phyloP scores from a whole-genome alignment of 2,888 invertebrate species.

The Stenolophus ochropezus region DNA sequence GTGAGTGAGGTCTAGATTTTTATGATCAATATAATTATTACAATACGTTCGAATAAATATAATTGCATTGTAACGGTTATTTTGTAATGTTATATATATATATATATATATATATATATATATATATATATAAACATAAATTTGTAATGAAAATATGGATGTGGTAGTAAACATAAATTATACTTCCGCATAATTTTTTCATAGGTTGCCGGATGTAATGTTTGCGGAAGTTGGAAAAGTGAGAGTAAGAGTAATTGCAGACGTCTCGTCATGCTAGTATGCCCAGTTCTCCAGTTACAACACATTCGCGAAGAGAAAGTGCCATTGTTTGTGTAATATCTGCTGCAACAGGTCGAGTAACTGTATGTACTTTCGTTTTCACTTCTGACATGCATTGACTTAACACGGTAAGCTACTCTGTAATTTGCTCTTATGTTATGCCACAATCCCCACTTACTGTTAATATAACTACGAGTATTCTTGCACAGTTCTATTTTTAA shows the following conservation, averaged over 20 bases:
- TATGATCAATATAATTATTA: no score
- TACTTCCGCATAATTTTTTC: neutral
- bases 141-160: no score
- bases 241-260: constrained; percentile 36
- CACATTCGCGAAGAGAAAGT: constrained; percentile 52
- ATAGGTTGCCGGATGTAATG: neutral
- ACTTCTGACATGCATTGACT: constrained; percentile 34
- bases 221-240: constrained; percentile 27
- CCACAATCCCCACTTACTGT: neutral
- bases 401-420: constrained; percentile 36
- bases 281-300: constrained; percentile 32
- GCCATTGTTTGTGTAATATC: constrained; percentile 56
- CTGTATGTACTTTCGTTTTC: constrained; percentile 50
- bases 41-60: no score
- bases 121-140: no score
- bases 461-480: no score
- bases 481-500: no score
- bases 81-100: no score
- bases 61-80: no score
- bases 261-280: neutral
- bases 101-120: no score
- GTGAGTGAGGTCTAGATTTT: no score
- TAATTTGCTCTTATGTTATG: constrained; percentile 4
- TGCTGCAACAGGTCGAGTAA: constrained; percentile 45
- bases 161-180: neutral